phyloP scores from a whole-genome alignment of 2,797 vertebrate species.

The Etheostoma nigrum region DNA sequence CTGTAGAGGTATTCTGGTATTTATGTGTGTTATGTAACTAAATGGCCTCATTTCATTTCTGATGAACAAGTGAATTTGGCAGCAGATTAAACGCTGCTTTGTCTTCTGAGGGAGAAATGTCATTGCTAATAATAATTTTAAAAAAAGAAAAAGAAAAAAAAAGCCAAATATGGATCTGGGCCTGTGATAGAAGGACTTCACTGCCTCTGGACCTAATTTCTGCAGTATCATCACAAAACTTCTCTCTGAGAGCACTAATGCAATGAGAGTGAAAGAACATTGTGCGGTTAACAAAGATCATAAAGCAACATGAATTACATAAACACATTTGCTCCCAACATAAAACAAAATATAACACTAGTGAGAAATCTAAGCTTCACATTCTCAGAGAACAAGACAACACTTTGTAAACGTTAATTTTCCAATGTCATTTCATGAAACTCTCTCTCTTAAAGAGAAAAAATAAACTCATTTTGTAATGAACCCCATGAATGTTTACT shows the following conservation, averaged over 20 bases:
- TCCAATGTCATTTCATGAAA: conserved; percentile 38
- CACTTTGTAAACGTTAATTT: conserved; percentile 57
- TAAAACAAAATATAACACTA: conserved; percentile 22
- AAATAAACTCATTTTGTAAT: conserved; percentile 36
- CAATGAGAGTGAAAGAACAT: conserved; percentile 39
- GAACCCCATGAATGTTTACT: conserved; percentile 56
- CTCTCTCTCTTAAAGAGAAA: neutral
- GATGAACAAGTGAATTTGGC: conserved; percentile 49
- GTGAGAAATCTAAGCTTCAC: conserved; percentile 32
- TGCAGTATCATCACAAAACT: conserved; percentile 42
- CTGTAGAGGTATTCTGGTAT: conserved; percentile 69
- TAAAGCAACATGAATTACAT: conserved; percentile 43
- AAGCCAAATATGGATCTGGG: conserved; percentile 32
- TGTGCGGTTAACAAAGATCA: conserved; percentile 16
- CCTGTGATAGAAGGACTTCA: conserved; percentile 35
- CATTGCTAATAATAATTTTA: conserved; percentile 30
- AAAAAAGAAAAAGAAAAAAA: neutral
- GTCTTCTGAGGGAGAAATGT: conserved; percentile 52
- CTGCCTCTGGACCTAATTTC: conserved; percentile 44
- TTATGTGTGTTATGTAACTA: conserved; percentile 39
- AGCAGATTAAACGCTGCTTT: conserved; percentile 48
- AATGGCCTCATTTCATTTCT: conserved; percentile 48
- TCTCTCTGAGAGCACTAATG: conserved; percentile 42
- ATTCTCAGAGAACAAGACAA: conserved; percentile 46
- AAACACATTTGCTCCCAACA: conserved; percentile 44